Evolutionary conservation across 2,113 vertebrate species (phyloP).

Genomic region (Hylia prasina): DNA sequence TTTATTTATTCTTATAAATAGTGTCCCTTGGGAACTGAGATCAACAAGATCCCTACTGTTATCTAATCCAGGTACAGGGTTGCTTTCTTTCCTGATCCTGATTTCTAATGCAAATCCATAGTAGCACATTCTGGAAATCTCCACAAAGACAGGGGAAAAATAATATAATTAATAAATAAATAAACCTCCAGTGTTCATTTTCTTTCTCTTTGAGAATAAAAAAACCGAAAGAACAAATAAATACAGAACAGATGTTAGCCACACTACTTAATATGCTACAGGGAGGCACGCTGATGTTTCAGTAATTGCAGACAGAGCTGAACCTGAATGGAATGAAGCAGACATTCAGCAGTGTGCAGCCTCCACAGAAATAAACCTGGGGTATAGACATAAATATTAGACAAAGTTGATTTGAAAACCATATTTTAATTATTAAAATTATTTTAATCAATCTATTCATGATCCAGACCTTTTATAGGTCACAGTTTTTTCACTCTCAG

Average conservation of each 20-base stretch:
- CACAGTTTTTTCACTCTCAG: neutral
- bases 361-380: neutral
- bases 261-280: neutral
- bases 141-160: fast-evolving
- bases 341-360: neutral
- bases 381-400: neutral
- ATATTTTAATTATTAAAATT: neutral
- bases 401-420: neutral
- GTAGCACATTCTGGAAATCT: neutral
- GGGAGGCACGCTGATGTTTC: neutral
- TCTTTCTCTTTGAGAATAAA: neutral
- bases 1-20: neutral
- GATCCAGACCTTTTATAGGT: neutral
- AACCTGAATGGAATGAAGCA: neutral
- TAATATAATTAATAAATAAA: neutral
- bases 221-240: neutral
- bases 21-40: neutral
- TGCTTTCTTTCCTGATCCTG: neutral
- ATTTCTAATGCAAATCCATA: neutral
- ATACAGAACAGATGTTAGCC: neutral
- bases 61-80: neutral
- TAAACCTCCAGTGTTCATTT: neutral
- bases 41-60: neutral
- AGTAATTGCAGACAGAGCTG: neutral
- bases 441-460: neutral